Evolutionary conservation across 2,888 invertebrate genomes (phyloP).

Genomic region (Galeruca laticollis): DNA sequence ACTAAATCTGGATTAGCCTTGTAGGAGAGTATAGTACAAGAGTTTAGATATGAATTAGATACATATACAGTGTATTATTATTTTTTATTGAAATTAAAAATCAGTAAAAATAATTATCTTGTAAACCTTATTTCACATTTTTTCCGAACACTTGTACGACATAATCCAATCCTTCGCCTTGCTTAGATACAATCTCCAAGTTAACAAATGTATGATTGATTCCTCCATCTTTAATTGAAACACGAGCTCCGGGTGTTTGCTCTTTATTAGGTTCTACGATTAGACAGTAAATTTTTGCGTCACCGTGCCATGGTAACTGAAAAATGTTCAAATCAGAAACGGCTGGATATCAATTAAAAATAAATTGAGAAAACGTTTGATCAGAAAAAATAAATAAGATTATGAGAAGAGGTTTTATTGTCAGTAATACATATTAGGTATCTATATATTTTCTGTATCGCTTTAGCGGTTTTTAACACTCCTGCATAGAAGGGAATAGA

Average conservation of each 20-base stretch:
- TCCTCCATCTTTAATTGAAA: conserved; percentile 24
- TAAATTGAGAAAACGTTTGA: too few species aligned
- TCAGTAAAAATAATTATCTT: background rate
- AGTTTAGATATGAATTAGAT: background rate
- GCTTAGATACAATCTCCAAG: conserved; percentile 22
- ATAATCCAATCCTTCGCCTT: conserved; percentile 26
- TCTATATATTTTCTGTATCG: too few species aligned
- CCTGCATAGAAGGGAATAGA: too few species aligned
- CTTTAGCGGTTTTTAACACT: too few species aligned
- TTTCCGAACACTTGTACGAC: conserved; percentile 20
- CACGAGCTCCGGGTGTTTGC: conserved; percentile 1
- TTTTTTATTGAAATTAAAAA: background rate
- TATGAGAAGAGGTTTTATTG: too few species aligned
- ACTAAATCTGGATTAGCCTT: too few species aligned
- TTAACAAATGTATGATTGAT: conserved; percentile 28
- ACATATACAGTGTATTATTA: background rate
- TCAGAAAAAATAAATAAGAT: too few species aligned
- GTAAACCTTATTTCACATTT: conserved; percentile 12
- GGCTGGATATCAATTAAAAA: too few species aligned
- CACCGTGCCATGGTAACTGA: conserved; percentile 27
- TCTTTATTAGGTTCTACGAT: conserved; percentile 5
- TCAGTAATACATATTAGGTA: too few species aligned
- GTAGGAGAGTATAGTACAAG: too few species aligned
- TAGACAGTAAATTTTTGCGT: conserved; percentile 25
- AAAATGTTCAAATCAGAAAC: background rate